These are phyloP conservation scores for Glaucidium brasilianum DNA, from an alignment of 2,113 vertebrate genomes.

Conservation along the genomic window DNA sequence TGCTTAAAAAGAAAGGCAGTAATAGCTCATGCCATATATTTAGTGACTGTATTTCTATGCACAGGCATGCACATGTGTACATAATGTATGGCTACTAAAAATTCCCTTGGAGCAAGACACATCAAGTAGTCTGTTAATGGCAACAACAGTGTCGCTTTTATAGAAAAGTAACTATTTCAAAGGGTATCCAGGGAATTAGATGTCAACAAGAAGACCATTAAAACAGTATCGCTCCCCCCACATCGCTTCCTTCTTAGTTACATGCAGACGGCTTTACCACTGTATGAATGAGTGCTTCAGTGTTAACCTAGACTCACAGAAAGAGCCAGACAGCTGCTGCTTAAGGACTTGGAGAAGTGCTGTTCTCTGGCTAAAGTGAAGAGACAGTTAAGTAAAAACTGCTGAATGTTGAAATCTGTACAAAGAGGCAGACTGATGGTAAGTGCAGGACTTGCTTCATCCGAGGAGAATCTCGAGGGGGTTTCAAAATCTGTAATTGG, in stretches of 20 bases:
- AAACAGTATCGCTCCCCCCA: background rate
- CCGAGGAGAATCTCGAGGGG: background rate
- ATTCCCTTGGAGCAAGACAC: background rate
- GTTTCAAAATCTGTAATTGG: background rate
- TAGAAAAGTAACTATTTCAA: background rate
- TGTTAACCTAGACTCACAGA: rapidly evolving
- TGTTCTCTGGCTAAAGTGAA: background rate
- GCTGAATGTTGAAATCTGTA: rapidly evolving
- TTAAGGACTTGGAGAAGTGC: background rate
- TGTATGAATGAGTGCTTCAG: background rate
- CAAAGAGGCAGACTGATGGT: background rate
- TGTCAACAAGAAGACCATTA: background rate
- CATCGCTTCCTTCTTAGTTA: rapidly evolving
- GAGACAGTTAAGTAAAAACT: background rate
- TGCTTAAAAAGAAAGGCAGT: background rate
- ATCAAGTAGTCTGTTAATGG: background rate
- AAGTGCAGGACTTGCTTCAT: background rate
- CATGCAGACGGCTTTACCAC: background rate
- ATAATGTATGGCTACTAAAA: background rate
- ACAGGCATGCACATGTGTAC: background rate
- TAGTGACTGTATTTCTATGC: background rate
- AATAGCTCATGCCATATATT: background rate
- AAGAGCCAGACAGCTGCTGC: rapidly evolving
- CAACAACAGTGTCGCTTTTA: background rate
- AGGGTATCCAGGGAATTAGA: background rate